Evolutionary conservation across 2,888 invertebrate species (phyloP).

Genomic region (Alviniconcha strummeri): DNA sequence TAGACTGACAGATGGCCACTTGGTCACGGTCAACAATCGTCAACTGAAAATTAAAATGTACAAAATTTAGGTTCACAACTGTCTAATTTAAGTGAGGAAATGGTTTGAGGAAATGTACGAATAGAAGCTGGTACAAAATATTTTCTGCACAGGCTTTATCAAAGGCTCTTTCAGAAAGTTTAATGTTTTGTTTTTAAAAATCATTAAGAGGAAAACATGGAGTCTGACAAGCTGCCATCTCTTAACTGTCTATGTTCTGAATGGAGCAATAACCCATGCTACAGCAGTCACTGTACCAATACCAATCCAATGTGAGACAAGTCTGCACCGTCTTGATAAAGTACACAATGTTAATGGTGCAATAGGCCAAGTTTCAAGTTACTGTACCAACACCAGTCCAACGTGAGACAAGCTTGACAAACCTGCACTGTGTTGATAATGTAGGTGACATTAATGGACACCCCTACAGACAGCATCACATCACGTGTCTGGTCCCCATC

Average conservation of each 20-base stretch:
- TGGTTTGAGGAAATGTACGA: no score
- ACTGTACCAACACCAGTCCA: not conserved
- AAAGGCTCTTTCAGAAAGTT: not conserved
- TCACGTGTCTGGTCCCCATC: constrained; percentile 48
- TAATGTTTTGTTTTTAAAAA: not conserved
- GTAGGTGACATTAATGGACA: constrained; percentile 26
- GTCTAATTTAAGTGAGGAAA: not conserved
- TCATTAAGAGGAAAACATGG: no score
- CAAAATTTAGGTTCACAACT: not conserved
- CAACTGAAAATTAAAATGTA: constrained; percentile 39
- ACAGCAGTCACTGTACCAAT: no score
- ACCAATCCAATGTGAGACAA: no score
- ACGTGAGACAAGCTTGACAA: not conserved
- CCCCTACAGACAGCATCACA: constrained; percentile 29
- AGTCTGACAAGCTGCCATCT: no score
- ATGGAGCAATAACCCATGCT: no score
- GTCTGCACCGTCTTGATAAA: no score
- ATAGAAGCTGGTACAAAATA: no score
- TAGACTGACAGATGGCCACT: constrained; percentile 52
- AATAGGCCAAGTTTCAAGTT: no score
- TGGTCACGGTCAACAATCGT: constrained; percentile 52
- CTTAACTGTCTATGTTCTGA: no score
- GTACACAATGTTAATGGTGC: no score
- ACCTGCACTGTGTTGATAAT: constrained; percentile 31
- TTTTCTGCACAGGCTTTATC: no score